Evolutionary conservation across 2,888 invertebrate genomes (phyloP).

Genomic region (Junonia oenone): DNA sequence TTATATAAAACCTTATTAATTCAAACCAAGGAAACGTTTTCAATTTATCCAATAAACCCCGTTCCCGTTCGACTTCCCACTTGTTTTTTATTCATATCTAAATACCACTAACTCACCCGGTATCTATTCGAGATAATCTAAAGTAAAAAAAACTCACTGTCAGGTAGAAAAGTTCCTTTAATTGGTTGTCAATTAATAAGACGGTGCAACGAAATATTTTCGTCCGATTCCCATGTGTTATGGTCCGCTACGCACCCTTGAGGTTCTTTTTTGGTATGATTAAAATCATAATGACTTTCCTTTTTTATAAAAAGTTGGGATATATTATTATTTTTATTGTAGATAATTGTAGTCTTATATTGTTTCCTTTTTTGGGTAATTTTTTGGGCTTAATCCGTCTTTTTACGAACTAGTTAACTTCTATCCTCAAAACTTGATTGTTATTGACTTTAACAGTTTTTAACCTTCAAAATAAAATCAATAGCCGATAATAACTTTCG

Average conservation of each 20-base stretch:
- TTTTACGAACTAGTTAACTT: too few relatives aligned
- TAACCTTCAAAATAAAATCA: background rate
- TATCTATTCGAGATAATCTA: conserved; percentile 24
- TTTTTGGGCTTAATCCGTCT: too few relatives aligned
- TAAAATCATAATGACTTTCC: background rate
- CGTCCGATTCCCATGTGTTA: conserved; percentile 27
- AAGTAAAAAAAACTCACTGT: conserved; percentile 18
- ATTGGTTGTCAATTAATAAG: conserved; percentile 29
- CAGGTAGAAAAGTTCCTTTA: conserved; percentile 20
- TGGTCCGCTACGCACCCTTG: conserved; percentile 33
- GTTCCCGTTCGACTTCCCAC: conserved; percentile 4
- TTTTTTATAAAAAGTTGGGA: background rate
- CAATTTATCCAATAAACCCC: background rate
- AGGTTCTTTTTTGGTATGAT: conserved; percentile 6
- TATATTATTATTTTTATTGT: background rate
- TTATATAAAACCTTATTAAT: background rate
- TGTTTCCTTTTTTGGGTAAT: background rate
- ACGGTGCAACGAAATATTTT: conserved; percentile 21
- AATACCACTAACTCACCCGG: conserved; percentile 21
- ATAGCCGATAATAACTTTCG: background rate
- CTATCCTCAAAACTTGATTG: too few relatives aligned
- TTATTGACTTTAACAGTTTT: background rate
- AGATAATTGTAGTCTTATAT: background rate
- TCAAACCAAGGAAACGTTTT: background rate
- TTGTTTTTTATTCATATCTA: conserved; percentile 15